Evolutionary conservation across 2,888 invertebrate genomes (phyloP), one percentile per base, ranked within the genome.

Genomic region (Crematogaster levior): DNA sequence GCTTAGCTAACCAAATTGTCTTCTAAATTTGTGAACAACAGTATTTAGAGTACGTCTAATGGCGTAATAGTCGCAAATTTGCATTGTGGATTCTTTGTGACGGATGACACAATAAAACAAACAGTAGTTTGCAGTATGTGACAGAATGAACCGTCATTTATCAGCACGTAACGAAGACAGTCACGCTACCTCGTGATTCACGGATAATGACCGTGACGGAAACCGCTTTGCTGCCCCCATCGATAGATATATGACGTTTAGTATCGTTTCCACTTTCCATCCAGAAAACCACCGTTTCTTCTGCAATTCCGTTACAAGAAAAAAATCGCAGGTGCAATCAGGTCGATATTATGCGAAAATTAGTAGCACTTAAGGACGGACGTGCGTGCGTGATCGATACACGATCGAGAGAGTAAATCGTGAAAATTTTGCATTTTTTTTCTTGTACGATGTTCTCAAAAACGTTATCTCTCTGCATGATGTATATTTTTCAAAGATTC

Each of bases 111-210:
- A 58, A 81, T 79, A 73, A 85, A 75, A 83, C 60, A 81, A 58
- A 15, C 40, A 10, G 18, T 27, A 63, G 34, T 37, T 15, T 37
- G 58, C 56, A 46, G 51, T 87, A 85, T 80, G 74, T 40, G 56
- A 77, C 56, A 34, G 56, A 77, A 56, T 77, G 21, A 60, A 61
- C 58, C 77, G 63, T 60, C 74, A 84, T 85, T 84, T 85, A 81
- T 51, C 63, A 61, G 83, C 79, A 81, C 79, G 84, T 84, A 83
- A 75, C 83, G 82, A 85, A 77, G 60, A 27, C 61, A 48, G 68
- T 84, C 87, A 89, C 89, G 89, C 84, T 87, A 89, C 83, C 83
- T 61, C 53, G 9, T 30, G 61, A n/a, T 61, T 58, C 46, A 66
- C 43, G 46, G 34, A 74, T 84, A 79, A 72, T 75, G 61, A 83